phyloP scores from a whole-genome alignment of 2,888 invertebrate species.

The Euplexia lucipara region DNA sequence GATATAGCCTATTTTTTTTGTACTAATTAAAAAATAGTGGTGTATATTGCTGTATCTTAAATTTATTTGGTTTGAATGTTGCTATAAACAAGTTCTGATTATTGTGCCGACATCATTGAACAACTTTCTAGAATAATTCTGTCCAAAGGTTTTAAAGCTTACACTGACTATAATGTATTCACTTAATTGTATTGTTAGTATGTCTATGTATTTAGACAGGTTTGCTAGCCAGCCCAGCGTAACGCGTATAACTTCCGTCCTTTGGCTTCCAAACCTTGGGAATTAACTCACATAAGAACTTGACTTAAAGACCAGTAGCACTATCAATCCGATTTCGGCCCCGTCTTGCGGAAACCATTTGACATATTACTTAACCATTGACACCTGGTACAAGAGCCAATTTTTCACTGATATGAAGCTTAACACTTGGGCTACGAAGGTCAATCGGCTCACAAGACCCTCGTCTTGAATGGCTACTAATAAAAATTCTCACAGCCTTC shows the following conservation, averaged over 20 bases:
- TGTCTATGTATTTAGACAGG: constrained; percentile 40
- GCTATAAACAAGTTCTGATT: no score
- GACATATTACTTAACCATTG: constrained; percentile 47
- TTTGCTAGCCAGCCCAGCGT: constrained; percentile 41
- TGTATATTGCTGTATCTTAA: no score
- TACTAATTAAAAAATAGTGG: no score
- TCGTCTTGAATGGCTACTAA: constrained; percentile 58
- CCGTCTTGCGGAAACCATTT: constrained; percentile 34
- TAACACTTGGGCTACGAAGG: constrained; percentile 33
- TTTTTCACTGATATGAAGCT: constrained; percentile 50
- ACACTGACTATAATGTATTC: neutral
- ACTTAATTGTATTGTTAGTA: constrained; percentile 3
- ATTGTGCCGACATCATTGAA: neutral
- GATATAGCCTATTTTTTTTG: no score
- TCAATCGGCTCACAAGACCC: constrained; percentile 55
- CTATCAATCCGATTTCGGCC: constrained; percentile 34
- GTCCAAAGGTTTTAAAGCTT: constrained; percentile 12
- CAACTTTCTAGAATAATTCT: neutral
- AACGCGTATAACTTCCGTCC: constrained; percentile 48
- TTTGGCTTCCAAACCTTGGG: constrained; percentile 50
- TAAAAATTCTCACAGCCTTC: constrained; percentile 66
- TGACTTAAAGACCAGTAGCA: neutral
- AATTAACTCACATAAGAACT: constrained; percentile 19
- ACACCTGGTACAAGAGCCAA: constrained; percentile 31
- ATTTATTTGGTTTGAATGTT: no score